A percentile compares a stretch with the other conserved stretches of the same genome.
These are phyloP conservation scores for Telmatherina bonti DNA, from an alignment of 2,797 vertebrate species.

Conservation along the genomic window DNA sequence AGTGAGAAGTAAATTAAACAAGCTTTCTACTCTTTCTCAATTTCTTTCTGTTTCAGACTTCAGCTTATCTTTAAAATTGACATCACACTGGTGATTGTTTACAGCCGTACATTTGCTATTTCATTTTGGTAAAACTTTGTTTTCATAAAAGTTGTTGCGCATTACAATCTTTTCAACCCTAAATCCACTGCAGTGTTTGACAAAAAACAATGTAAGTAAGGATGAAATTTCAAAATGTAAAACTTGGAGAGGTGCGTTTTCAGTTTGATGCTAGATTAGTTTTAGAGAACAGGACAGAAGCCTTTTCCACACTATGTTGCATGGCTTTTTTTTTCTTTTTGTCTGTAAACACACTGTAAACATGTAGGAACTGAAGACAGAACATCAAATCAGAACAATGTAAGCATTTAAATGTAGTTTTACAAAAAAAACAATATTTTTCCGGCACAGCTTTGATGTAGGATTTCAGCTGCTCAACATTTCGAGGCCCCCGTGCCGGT, in stretches of 20 bases:
- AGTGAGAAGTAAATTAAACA: constrained; percentile 28
- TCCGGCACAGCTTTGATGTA: background rate
- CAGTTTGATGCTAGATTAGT: background rate
- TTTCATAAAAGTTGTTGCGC: background rate
- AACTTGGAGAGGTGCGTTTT: background rate
- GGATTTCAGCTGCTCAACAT: background rate
- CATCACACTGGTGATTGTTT: background rate
- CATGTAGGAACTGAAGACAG: background rate
- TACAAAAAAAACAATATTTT: background rate
- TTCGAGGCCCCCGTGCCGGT: background rate
- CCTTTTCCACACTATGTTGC: background rate
- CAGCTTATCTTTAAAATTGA: constrained; percentile 3
- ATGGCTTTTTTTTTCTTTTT: background rate
- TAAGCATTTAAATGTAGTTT: background rate
- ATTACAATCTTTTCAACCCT: background rate
- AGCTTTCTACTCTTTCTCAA: constrained; percentile 19
- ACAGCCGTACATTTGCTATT: background rate
- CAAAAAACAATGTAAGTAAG: background rate
- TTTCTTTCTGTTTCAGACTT: constrained; percentile 8
- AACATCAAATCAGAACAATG: too few relatives aligned
- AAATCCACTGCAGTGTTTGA: background rate
- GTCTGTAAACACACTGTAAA: background rate
- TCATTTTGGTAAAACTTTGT: background rate
- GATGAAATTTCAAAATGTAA: background rate
- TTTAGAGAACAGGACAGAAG: too few relatives aligned